Base-by-base conservation (phyloP, 1,140 invertebrate species). In the Ruditapes philippinarum region DNA sequence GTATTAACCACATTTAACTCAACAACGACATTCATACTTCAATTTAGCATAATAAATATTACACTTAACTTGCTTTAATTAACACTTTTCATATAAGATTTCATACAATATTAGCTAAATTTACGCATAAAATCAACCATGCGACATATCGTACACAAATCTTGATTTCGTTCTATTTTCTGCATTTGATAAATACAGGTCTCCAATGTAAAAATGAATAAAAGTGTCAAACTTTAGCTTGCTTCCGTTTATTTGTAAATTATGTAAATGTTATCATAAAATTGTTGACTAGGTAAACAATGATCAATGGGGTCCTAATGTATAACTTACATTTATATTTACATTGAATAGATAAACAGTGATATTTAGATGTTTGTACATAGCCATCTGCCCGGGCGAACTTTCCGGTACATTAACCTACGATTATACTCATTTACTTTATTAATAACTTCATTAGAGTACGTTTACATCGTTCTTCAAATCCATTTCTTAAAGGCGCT, bases 261-360 rank as follows among this genome's bases (percentile, higher is more conserved):
- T 76, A 25, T 31, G 25, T 51, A 78, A 31, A 78, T 78, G 36
- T 78, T 78, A 78, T 78, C 49, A 54, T 51, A 51, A 17, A 40
- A 12, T 54, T 78, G 74, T 78, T 45, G 54, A 78, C 74, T 36
- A 7, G 54, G 42, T 49, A 78, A 54, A 49, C 45, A 51, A 36
- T 36, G 33, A 51, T 49, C 74, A 51, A 54, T 78, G 14, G 19
- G 17, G 36, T 70, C 2, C 49, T 78, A 78, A 78, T 78, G 49
- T 78, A 78, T 54, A 28, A 57, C n/a, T 78, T 51, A 54, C 74
- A 49, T 28, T 54, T 57, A 19, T 78, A 31, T 78, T 78, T 78
- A 78, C 74, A 28, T 78, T 57, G 31, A 14, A 57, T 38, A 57
- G 45, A 78, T 78, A 78, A 78, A 33, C 28, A 19, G 0, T 38